phyloP scores from a whole-genome alignment of 1,140 invertebrate genomes.

The Halotydeus destructor region DNA sequence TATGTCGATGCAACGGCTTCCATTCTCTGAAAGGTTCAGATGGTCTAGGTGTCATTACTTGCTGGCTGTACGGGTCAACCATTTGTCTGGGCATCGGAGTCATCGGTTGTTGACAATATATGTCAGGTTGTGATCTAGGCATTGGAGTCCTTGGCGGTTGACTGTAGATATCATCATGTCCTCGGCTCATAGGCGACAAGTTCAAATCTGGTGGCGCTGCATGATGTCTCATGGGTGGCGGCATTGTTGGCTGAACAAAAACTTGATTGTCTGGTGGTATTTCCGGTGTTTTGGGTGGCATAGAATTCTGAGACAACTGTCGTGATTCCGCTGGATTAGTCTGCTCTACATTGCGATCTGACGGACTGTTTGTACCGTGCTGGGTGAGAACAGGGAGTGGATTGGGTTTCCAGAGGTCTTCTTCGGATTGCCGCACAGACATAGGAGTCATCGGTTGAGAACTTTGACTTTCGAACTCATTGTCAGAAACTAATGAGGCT shows the following conservation, averaged over 20 bases:
- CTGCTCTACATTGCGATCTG: not conserved
- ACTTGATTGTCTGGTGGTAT: too few species aligned
- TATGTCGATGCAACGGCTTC: not conserved
- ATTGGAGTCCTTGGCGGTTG: not conserved
- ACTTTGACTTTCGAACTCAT: not conserved
- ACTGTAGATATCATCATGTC: not conserved
- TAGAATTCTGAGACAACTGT: not conserved
- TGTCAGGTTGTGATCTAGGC: conserved; percentile 12
- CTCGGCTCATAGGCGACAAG: not conserved
- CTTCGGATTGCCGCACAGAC: too few species aligned
- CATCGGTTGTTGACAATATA: conserved; percentile 17
- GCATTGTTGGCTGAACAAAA: too few species aligned
- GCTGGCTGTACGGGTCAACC: not conserved
- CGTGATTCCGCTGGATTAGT: not conserved
- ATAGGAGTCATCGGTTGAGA: too few species aligned
- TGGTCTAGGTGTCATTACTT: too few species aligned
- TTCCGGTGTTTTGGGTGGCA: too few species aligned
- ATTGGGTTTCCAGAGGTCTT: conserved; percentile 2
- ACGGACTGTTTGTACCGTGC: not conserved
- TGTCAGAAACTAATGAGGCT: too few species aligned
- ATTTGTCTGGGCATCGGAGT: conserved; percentile 10
- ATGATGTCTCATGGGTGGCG: too few species aligned
- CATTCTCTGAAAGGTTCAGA: not conserved
- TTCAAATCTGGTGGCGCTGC: not conserved
- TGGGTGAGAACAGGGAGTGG: not conserved